phyloP scores from a whole-genome alignment of 2,113 vertebrate genomes.

The Numenius arquata region DNA sequence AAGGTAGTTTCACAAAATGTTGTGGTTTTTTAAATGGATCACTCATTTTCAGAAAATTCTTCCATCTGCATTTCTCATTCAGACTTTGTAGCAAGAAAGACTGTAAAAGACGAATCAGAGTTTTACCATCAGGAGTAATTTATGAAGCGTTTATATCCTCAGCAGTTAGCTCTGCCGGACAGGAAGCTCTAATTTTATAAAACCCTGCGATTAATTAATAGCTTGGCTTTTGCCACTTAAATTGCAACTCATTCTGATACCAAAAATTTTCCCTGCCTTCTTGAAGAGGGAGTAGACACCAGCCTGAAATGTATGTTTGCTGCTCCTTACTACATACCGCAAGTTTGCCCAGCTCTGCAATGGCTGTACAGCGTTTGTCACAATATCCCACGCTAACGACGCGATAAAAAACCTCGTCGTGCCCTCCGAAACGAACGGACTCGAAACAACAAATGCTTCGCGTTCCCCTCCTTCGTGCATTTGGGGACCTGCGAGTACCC shows the following conservation, averaged over 20 bases:
- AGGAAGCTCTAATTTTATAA: conserved; percentile 47
- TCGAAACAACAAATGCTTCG: not conserved
- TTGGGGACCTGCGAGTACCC: not conserved
- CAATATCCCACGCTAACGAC: rapidly evolving
- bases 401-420: not conserved
- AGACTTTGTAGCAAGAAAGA: not conserved
- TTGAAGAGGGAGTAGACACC: rapidly evolving
- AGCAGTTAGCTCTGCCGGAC: conserved; percentile 12
- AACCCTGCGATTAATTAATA: not conserved
- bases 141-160: conserved; percentile 38
- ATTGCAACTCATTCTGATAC: not conserved
- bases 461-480: not conserved
- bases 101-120: not conserved
- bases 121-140: conserved; percentile 52
- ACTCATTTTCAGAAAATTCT: not conserved
- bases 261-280: not conserved
- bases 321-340: not conserved
- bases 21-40: not conserved
- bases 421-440: not conserved
- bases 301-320: not conserved
- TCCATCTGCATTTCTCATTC: not conserved
- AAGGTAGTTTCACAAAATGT: not conserved
- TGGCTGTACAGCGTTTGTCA: too few species aligned
- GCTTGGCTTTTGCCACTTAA: not conserved
- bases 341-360: not conserved